Base-by-base conservation (phyloP, 2,113 vertebrate species). In the Epinephelus fuscoguttatus region DNA sequence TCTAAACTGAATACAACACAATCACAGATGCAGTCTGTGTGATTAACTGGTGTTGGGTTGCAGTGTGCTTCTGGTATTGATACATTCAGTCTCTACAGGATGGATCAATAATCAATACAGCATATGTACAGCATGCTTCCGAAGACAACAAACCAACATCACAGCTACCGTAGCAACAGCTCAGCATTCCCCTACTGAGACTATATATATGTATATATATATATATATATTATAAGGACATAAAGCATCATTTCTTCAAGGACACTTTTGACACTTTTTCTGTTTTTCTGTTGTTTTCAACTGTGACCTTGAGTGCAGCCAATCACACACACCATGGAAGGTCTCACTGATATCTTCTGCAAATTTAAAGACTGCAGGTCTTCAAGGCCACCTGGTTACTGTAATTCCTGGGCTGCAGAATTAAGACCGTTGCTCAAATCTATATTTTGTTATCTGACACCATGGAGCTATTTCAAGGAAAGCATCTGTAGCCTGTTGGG, bases 61-160 rank as follows among this genome's bases (percentile, higher is more conserved):
- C 23, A 21, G 53, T 50, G 42, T 59, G 6, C 47, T 62, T 33
- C 23, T 45, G 53, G 52, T 67, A 40, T 81, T 68, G 73, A 73
- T 50, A 49, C 19, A 23, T 50, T 64, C 57, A 49, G 61, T 47
- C 25, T 69, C 56, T 27, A 50, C 30, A 56, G 50, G 42, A 70
- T 37, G 49, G 64, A 84, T 75, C 64, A 50, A 75, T 80, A 49
- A 84, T 75, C 64, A 50, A 75, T 80, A 49, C 11, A 17, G 59
- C 25, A 47, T 25, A 21, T 63, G 40, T 37, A 19, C 50, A 47
- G 23, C 62, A 45, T 57, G 53, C 25, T 57, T 27, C 15, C 14
- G 18, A 27, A 57, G 37, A 55, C 49, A 49, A 64, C 69, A 72
- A 23, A 63, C n/a, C 37, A 47, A 6, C 25, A 47, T 15, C 25